These are phyloP conservation scores for Crypturellus tataupa DNA, from an alignment of 2,797 vertebrate genomes.

Conservation along the genomic window DNA sequence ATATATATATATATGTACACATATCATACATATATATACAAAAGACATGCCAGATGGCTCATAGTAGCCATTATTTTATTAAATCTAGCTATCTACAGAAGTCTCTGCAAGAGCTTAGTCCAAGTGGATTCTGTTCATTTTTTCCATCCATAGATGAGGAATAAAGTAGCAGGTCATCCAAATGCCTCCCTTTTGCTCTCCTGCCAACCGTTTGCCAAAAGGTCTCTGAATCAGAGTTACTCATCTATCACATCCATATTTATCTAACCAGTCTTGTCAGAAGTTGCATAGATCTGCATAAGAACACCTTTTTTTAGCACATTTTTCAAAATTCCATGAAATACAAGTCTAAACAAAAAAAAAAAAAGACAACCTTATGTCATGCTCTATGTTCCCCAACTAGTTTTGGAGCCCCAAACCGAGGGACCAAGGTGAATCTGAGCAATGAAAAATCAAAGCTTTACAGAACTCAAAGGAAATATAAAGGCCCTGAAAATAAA, in stretches of 20 bases:
- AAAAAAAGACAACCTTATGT: rapidly evolving
- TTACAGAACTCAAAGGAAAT: neutral
- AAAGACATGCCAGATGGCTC: neutral
- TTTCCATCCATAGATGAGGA: neutral
- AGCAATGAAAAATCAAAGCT: neutral
- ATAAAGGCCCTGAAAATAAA: neutral
- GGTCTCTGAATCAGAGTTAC: neutral
- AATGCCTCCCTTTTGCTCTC: neutral
- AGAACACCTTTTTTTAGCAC: neutral
- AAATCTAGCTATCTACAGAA: neutral
- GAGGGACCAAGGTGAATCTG: neutral
- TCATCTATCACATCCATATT: too few species aligned
- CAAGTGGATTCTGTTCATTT: neutral
- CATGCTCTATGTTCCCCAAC: neutral
- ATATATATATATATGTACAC: neutral
- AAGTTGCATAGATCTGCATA: neutral
- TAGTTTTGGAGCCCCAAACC: neutral
- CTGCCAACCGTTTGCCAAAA: neutral
- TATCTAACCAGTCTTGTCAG: neutral
- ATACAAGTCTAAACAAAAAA: neutral
- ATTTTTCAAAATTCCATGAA: neutral
- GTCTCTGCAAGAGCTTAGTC: neutral
- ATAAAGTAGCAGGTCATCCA: neutral
- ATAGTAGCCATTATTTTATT: neutral
- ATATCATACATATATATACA: neutral